Conservation (phyloP, 2,888 invertebrate genomes). For the Drosophila flavopinicola region DNA sequence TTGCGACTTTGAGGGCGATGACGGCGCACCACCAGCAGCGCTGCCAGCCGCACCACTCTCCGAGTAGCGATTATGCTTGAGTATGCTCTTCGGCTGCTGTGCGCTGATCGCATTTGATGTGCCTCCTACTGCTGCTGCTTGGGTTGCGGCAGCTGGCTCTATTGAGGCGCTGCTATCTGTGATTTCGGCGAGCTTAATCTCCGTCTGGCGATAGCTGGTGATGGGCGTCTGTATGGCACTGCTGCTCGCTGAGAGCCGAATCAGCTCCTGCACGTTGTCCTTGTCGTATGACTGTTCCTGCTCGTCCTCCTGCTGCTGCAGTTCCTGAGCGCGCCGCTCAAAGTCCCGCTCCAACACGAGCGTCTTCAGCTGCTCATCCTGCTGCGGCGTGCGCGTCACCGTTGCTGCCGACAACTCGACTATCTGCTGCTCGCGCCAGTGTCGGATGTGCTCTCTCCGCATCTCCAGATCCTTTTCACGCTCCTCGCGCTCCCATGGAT, state of each 20-base stretch:
- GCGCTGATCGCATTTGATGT: constrained; percentile 5
- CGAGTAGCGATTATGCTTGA: constrained; percentile 83
- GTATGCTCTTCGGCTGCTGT: constrained; percentile 84
- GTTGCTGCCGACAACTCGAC: constrained; percentile 89
- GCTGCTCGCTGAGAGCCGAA: constrained; percentile 84
- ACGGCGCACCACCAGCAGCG: constrained; percentile 67
- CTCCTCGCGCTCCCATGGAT: constrained; percentile 97
- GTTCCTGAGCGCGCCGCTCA: constrained; percentile 94
- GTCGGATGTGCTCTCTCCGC: constrained; percentile 90
- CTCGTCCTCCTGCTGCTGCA: constrained; percentile 88
- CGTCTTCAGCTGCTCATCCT: constrained; percentile 95
- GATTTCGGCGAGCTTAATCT: constrained; percentile 80
- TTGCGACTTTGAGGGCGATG: constrained; percentile 84
- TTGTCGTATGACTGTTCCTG: constrained; percentile 82
- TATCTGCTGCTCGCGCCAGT: constrained; percentile 95
- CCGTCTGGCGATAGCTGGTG: constrained; percentile 84
- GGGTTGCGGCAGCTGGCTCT: constrained; percentile 31
- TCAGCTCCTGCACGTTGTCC: constrained; percentile 85
- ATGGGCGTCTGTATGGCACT: constrained; percentile 85
- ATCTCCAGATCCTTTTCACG: constrained; percentile 91
- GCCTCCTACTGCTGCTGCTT: constrained; percentile 7
- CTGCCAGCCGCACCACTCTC: constrained; percentile 61
- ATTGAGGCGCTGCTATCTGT: constrained; percentile 56
- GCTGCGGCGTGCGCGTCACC: constrained; percentile 89
- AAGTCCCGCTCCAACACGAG: constrained; percentile 97